Conservation (phyloP, 2,113 vertebrate genomes). For the Sminthopsis crassicaudata region DNA sequence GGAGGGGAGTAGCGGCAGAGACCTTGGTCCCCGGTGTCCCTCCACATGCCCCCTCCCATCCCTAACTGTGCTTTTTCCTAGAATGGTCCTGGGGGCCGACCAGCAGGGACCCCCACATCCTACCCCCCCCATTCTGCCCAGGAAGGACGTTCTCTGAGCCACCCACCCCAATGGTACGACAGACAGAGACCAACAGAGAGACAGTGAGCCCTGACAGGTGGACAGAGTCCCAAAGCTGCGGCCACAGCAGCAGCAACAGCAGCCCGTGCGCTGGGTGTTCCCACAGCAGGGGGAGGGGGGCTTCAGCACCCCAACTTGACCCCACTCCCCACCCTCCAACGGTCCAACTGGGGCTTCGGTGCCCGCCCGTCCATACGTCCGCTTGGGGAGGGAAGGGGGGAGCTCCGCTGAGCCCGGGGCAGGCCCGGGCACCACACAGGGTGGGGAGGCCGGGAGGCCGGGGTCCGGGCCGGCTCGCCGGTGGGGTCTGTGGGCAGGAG, state of each 20-base stretch:
- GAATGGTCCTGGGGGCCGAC: background rate
- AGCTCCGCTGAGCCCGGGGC: conserved; percentile 69
- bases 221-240: conserved; percentile 71
- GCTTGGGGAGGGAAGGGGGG: conserved; percentile 62
- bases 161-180: conserved; percentile 72
- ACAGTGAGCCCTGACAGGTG: conserved; percentile 55
- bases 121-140: background rate
- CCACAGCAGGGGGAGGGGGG: background rate
- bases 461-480: conserved; percentile 75
- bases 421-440: conserved; percentile 69
- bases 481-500: conserved; percentile 82
- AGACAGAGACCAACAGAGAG: conserved; percentile 81
- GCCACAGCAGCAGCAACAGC: conserved; percentile 62
- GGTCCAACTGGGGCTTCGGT: conserved; percentile 66
- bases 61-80: background rate
- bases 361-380: conserved; percentile 73
- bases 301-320: conserved; percentile 47
- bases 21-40: background rate
- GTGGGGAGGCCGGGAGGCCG: conserved; percentile 59
- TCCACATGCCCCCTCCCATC: background rate
- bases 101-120: background rate
- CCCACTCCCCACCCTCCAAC: conserved; percentile 70
- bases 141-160: background rate
- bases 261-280: conserved; percentile 71
- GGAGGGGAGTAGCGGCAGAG: background rate